A percentile compares a stretch with the other conserved stretches of the same genome.
Evolutionary conservation across 2,797 vertebrate species (phyloP).

Genomic region (Periophthalmus magnuspinnatus): DNA sequence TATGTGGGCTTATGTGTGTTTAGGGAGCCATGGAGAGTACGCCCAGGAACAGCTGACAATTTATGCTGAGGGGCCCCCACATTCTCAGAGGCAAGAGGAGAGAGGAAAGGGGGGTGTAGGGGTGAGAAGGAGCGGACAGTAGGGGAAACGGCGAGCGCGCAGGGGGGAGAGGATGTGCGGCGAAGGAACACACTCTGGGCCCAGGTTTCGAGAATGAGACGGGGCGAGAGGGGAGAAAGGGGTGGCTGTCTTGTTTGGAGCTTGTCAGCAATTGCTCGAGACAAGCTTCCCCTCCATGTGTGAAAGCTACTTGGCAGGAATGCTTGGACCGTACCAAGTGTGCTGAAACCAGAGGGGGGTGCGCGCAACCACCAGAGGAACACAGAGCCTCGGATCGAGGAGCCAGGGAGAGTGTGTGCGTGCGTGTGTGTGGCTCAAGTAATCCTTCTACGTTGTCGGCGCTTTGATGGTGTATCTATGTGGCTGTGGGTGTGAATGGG

Average conservation of each 20-base stretch:
- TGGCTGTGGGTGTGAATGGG: constrained; percentile 72
- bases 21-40: constrained; percentile 72
- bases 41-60: constrained; percentile 80
- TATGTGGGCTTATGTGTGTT: constrained; percentile 72
- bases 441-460: constrained; percentile 84
- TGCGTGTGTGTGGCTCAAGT: constrained; percentile 81
- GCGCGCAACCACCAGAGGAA: constrained; percentile 67
- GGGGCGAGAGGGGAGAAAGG: constrained; percentile 64
- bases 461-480: constrained; percentile 79
- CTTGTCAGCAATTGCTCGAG: constrained; percentile 96
- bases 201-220: constrained; percentile 22
- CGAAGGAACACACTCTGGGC: constrained; percentile 12
- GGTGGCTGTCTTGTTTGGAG: constrained; percentile 92
- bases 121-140: neutral
- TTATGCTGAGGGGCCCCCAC: constrained; percentile 78
- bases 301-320: constrained; percentile 97
- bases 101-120: neutral
- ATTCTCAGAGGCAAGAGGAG: constrained; percentile 68
- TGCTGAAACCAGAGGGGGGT: constrained; percentile 76
- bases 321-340: constrained; percentile 92
- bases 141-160: constrained; percentile 8
- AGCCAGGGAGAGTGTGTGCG: constrained; percentile 60
- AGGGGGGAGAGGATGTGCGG: constrained; percentile 9
- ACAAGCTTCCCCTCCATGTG: constrained; percentile 92
- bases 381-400: constrained; percentile 82